Evolutionary conservation across 2,888 invertebrate species (phyloP).

Genomic region (Lordiphosa fenestrarum): DNA sequence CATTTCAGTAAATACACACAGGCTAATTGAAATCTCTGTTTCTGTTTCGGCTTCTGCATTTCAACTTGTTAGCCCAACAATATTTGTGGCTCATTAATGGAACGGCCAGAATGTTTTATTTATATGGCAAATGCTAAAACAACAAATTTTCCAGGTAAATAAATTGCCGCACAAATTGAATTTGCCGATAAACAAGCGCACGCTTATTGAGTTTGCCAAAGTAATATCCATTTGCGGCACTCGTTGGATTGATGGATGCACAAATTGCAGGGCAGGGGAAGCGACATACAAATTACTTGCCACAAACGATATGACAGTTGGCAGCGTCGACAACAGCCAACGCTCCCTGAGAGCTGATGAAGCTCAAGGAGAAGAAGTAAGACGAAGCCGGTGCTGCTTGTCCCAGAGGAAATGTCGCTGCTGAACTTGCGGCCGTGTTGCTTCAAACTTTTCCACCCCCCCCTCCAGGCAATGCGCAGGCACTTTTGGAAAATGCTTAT

Average conservation of each 20-base stretch:
- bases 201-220: not conserved
- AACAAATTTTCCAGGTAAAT: conserved; percentile 17
- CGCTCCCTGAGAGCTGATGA: conserved; percentile 36
- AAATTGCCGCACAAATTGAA: conserved; percentile 11
- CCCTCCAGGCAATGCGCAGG: conserved; percentile 17
- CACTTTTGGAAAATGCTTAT: conserved; percentile 26
- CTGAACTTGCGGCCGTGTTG: conserved; percentile 52
- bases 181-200: conserved; percentile 12
- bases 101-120: not conserved
- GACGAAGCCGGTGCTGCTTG: conserved; percentile 37
- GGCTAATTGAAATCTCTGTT: conserved; percentile 30
- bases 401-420: conserved; percentile 63
- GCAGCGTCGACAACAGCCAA: conserved; percentile 48
- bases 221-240: conserved; percentile 30
- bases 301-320: conserved; percentile 56
- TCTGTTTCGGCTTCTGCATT: not conserved
- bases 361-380: not conserved
- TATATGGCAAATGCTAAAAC: conserved; percentile 1
- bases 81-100: not conserved
- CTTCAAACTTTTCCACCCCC: conserved; percentile 44
- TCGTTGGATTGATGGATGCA: conserved; percentile 55
- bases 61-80: no score
- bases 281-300: conserved; percentile 54
- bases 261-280: conserved; percentile 45
- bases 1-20: not conserved